phyloP scores from a whole-genome alignment of 2,888 invertebrate species.

The Aromia moschata region DNA sequence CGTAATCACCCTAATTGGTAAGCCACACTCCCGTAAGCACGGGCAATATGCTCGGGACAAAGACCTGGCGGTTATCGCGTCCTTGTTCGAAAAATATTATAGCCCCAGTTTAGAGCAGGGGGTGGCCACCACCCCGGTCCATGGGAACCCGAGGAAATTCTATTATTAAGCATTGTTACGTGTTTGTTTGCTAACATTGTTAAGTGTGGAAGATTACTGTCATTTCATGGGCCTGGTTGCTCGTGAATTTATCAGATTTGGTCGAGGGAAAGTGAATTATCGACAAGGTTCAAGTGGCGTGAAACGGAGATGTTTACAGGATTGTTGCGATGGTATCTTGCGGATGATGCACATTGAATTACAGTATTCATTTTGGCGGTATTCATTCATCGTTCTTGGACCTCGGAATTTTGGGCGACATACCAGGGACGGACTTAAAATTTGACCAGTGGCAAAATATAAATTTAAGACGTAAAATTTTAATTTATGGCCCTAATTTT shows the following conservation, averaged over 20 bases:
- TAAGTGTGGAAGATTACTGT: constrained; percentile 57
- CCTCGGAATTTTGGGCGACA: too few species aligned
- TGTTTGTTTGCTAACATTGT: constrained; percentile 56
- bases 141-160: constrained; percentile 54
- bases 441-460: too few species aligned
- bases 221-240: constrained; percentile 44
- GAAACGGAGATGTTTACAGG: too few species aligned
- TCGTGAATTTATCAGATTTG: constrained; percentile 43
- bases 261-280: not conserved
- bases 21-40: constrained; percentile 59
- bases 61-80: constrained; percentile 52
- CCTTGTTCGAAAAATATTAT: constrained; percentile 56
- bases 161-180: constrained; percentile 56
- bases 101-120: constrained; percentile 56
- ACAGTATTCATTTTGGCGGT: too few species aligned
- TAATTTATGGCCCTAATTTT: too few species aligned
- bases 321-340: too few species aligned
- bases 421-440: too few species aligned
- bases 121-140: constrained; percentile 31
- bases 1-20: constrained; percentile 57
- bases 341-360: too few species aligned
- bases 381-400: too few species aligned
- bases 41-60: constrained; percentile 53
- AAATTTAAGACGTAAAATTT: too few species aligned
- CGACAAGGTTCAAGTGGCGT: constrained; percentile 1